Evolutionary conservation across 1,140 invertebrate species (phyloP), one percentile per base, ranked within the genome.

Genomic region (Pogonognathellus flavescens): DNA sequence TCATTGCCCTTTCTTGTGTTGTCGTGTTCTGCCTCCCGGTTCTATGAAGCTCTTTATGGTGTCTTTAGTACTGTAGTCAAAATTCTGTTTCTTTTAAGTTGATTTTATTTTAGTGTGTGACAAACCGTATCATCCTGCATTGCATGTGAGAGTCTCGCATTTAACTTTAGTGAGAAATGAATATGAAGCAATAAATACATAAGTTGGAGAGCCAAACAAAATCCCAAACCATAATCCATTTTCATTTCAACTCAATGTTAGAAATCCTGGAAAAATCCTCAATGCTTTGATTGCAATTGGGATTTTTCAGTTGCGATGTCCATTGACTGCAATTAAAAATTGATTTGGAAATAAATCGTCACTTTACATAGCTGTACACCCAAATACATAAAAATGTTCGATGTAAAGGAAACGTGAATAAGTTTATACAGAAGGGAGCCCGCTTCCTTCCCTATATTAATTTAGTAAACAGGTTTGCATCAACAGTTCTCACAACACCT

Each of bases 1-100:
- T 76, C 70, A 76, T 49, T 76, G 70, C 70, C 70, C 70, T 76
- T 76, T 76, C 70, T 76, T 76, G 22, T 76, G n/a, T 31, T 76
- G 41, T 50, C 70, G 70, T 76, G 16, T 49, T 16, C 49, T 50
- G 31, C 70, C 11, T 57, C 1, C 53, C 53, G n/a, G 6, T 41
- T 41, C 31, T n/a, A 2, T 14, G 53, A 13, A 57, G 53, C 53
- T 57, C 11, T 57, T 57, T 13, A 13, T 57, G 2, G 53, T n/a
- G 11, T 10, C n/a, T n/a, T n/a, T 57, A 14, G 1, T n/a, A 57
- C 53, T 13, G 11, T 10, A 14, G 11, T 57, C 53, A n/a, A 13
- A 14, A 14, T 13, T 57, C 53, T 57, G 11, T 57, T 57, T 57
- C 11, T 57, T 14, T 57, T 57, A 57, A 57, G 53, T 57, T 14